Evolutionary conservation across 2,888 invertebrate species (phyloP).

Genomic region (Parascotia fuliginaria): DNA sequence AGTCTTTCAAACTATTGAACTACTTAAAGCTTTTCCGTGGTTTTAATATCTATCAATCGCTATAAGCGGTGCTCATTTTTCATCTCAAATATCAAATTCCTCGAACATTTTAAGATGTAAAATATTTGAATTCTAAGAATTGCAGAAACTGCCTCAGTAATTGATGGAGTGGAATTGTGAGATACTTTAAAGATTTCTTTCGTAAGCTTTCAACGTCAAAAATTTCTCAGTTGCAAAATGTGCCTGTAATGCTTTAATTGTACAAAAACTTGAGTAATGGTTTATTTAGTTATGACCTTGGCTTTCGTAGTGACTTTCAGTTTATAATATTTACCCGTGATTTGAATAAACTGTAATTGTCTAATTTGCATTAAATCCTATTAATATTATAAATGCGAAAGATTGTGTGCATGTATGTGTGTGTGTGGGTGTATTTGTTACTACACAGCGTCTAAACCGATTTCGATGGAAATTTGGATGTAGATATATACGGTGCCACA

Average conservation of each 20-base stretch:
- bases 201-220: constrained; percentile 5
- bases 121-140: constrained; percentile 7
- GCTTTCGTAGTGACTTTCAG: constrained; percentile 21
- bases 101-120: background rate
- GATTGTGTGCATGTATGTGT: too few relatives aligned
- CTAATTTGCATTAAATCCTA: too few relatives aligned
- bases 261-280: constrained; percentile 37
- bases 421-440: too few relatives aligned
- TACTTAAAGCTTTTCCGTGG: background rate
- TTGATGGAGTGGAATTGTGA: constrained; percentile 7
- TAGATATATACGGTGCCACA: too few relatives aligned
- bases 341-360: background rate
- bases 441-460: too few relatives aligned
- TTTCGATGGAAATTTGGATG: too few relatives aligned
- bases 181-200: constrained; percentile 14
- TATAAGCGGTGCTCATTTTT: constrained; percentile 4
- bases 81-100: background rate
- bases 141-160: constrained; percentile 1
- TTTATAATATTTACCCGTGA: constrained; percentile 1
- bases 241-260: constrained; percentile 41
- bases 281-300: constrained; percentile 20
- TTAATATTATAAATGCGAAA: too few relatives aligned
- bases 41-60: constrained; percentile 1
- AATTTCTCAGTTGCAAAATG: constrained; percentile 27
- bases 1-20: background rate